Percentiles rank a stretch among this genome's conserved stretches.
These are phyloP conservation scores for Aspidiotus destructor DNA, from an alignment of 2,888 invertebrate species.

Conservation along the genomic window DNA sequence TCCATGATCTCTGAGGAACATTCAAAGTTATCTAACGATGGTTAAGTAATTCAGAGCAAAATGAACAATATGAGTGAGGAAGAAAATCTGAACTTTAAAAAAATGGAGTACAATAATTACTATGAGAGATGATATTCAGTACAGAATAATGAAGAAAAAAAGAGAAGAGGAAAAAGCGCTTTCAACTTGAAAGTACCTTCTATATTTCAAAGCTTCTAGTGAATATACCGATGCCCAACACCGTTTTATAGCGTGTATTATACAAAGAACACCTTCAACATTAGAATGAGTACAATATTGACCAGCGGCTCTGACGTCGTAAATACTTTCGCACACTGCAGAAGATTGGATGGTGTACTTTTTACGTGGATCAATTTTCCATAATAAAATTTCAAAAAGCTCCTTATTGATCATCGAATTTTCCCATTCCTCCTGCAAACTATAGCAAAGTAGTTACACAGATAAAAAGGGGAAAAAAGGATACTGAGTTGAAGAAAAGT, in stretches of 20 bases:
- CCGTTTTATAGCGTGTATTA: slow-evolving; percentile 51
- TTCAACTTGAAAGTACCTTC: slow-evolving; percentile 48
- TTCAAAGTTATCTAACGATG: slow-evolving; percentile 13
- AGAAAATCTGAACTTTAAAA: too few relatives aligned
- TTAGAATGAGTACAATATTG: slow-evolving; percentile 73
- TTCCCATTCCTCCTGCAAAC: slow-evolving; percentile 38
- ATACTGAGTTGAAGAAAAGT: not conserved
- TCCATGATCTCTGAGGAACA: slow-evolving; percentile 53
- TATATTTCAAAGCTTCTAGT: slow-evolving; percentile 64
- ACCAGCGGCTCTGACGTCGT: slow-evolving; percentile 70
- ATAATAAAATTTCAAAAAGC: slow-evolving; percentile 38
- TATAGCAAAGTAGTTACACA: slow-evolving; percentile 15
- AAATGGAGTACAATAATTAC: not conserved
- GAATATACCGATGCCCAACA: slow-evolving; percentile 80
- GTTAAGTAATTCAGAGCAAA: too few relatives aligned
- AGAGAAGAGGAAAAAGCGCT: too few relatives aligned
- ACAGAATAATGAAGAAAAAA: not conserved
- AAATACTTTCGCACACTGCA: slow-evolving; percentile 69
- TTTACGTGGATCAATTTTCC: slow-evolving; percentile 2
- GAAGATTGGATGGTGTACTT: slow-evolving; percentile 54
- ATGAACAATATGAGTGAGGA: too few relatives aligned
- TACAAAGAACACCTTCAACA: slow-evolving; percentile 47
- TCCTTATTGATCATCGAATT: slow-evolving; percentile 39
- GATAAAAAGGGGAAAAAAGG: not conserved
- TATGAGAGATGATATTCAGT: not conserved